These are phyloP conservation scores for Podilymbus podiceps DNA, from an alignment of 2,113 vertebrate genomes.

Conservation along the genomic window DNA sequence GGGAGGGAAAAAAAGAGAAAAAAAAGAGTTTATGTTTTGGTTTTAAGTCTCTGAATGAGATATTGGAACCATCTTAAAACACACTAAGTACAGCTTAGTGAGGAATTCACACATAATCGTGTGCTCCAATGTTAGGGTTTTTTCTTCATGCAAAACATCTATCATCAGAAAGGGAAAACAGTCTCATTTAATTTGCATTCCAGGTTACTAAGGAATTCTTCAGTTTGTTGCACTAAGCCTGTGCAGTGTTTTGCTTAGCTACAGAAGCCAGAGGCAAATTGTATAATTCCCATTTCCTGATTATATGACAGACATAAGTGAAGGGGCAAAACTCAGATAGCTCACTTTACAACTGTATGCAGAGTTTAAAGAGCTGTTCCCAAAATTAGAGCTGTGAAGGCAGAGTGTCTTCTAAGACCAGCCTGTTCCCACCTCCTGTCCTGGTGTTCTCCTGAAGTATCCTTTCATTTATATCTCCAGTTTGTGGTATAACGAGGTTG, in stretches of 20 bases:
- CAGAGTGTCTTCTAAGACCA: neutral
- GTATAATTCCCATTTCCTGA: conserved; percentile 52
- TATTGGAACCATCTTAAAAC: conserved; percentile 23
- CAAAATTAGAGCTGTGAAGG: neutral
- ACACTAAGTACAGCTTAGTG: neutral
- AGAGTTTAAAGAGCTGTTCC: neutral
- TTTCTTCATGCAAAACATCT: conserved; percentile 25
- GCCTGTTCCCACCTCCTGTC: neutral
- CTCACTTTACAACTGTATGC: neutral
- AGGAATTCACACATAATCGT: neutral
- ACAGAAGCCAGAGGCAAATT: conserved; percentile 48
- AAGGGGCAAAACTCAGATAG: neutral
- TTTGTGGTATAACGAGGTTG: neutral
- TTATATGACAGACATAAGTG: neutral
- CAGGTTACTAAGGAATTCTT: conserved; percentile 60
- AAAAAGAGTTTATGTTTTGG: neutral
- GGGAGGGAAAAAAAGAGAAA: neutral
- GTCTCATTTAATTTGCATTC: conserved; percentile 45
- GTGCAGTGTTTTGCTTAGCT: conserved; percentile 57
- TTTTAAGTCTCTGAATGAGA: conserved; percentile 24
- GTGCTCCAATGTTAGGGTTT: neutral
- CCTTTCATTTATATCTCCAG: neutral
- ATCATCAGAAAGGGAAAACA: conserved; percentile 32
- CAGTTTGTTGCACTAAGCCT: conserved; percentile 41
- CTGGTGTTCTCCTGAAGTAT: neutral